Conservation (phyloP, 2,797 vertebrate species). For the Galaxias olidus region DNA sequence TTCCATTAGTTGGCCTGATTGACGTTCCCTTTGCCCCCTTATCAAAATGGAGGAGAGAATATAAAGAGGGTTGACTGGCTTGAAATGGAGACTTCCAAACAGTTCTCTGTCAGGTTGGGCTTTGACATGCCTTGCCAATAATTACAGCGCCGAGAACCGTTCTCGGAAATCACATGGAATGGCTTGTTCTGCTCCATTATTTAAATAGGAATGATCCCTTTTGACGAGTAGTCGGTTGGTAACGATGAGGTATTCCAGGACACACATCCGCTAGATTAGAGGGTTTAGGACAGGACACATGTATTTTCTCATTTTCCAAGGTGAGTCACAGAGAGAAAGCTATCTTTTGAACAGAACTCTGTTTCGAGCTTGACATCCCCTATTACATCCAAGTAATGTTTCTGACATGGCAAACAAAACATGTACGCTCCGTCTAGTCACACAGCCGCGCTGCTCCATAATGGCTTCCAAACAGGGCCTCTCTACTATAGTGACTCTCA, state of each 20-base stretch:
- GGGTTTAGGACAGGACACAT: too few species aligned
- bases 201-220: slow-evolving; percentile 50
- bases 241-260: slow-evolving; percentile 39
- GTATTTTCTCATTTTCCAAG: slow-evolving; percentile 22
- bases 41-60: slow-evolving; percentile 62
- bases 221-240: slow-evolving; percentile 28
- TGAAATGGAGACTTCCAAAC: slow-evolving; percentile 67
- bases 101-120: slow-evolving; percentile 52
- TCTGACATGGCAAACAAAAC: too few species aligned
- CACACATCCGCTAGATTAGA: neutral
- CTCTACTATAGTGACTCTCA: slow-evolving; percentile 20
- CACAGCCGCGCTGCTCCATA: neutral
- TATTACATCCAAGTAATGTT: slow-evolving; percentile 44
- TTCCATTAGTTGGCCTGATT: slow-evolving; percentile 77
- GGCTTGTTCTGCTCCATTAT: slow-evolving; percentile 49
- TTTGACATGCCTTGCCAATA: slow-evolving; percentile 59
- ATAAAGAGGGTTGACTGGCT: slow-evolving; percentile 59
- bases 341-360: neutral
- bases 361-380: slow-evolving; percentile 43
- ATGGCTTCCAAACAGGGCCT: neutral
- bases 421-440: too few species aligned
- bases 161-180: slow-evolving; percentile 48
- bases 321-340: slow-evolving; percentile 22
- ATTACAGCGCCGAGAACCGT: slow-evolving; percentile 46
- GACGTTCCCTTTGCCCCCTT: slow-evolving; percentile 70